phyloP scores from a whole-genome alignment of 92 coral and sea anemone species.

The Bergia sp. region DNA sequence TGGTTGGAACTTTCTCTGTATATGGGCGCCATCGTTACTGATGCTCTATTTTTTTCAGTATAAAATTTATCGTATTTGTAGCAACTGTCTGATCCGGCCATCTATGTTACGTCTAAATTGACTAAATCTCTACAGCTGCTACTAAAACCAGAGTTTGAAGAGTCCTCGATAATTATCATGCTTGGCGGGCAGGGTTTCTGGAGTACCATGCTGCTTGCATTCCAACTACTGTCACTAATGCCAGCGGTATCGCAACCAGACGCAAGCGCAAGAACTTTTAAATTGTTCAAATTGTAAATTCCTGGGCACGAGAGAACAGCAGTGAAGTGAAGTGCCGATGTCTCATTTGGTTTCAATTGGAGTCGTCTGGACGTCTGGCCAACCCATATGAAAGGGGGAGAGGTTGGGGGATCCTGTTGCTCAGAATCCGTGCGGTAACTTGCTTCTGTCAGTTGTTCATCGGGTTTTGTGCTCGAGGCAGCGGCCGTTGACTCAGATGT shows the following conservation, averaged over 20 bases:
- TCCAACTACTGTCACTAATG: slow-evolving; percentile 5
- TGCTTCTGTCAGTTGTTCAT: no score
- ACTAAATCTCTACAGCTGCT: slow-evolving; percentile 39
- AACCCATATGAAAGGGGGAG: slow-evolving; percentile 76
- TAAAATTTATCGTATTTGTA: background rate
- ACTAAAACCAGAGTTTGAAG: slow-evolving; percentile 45
- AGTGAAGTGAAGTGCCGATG: slow-evolving; percentile 65
- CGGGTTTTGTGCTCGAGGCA: no score
- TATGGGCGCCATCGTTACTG: background rate
- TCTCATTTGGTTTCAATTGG: slow-evolving; percentile 64
- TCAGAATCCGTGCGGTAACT: no score
- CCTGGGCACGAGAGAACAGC: slow-evolving; percentile 87
- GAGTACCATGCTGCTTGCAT: slow-evolving; percentile 55
- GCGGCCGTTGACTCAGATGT: no score
- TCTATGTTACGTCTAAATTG: slow-evolving; percentile 31
- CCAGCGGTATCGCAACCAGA: slow-evolving; percentile 17
- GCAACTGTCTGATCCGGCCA: background rate
- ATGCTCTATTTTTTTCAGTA: background rate
- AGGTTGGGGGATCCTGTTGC: slow-evolving; percentile 43
- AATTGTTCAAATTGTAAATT: slow-evolving; percentile 84
- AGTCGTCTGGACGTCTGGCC: slow-evolving; percentile 88
- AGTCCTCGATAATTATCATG: slow-evolving; percentile 74
- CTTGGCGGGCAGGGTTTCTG: slow-evolving; percentile 93
- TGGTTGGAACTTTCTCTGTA: background rate
- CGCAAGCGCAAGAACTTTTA: slow-evolving; percentile 71